These are phyloP conservation scores for Palythoa grandis DNA, from an alignment of 92 coral and sea anemone species.

Conservation along the genomic window DNA sequence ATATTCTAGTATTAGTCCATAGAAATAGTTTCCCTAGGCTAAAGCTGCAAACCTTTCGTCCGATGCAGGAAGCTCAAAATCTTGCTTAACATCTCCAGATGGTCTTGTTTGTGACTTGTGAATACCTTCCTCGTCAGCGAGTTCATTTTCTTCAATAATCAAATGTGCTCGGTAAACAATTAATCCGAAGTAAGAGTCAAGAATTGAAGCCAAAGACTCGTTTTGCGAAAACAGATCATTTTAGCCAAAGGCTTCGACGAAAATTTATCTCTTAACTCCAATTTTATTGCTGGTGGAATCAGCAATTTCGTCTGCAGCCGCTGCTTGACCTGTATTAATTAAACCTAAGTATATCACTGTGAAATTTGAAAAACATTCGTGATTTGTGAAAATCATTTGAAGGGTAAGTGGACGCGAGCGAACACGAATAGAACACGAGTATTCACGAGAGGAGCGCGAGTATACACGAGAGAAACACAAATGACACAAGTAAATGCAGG, in stretches of 20 bases:
- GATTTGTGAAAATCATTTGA: background rate
- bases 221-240: background rate
- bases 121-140: constrained; percentile 9
- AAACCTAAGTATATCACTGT: background rate
- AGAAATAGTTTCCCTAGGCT: background rate
- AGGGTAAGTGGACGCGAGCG: background rate
- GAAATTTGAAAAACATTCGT: background rate
- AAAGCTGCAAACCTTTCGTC: constrained; percentile 19
- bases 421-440: background rate
- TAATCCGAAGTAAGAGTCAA: background rate
- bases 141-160: background rate
- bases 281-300: background rate
- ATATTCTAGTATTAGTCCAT: background rate
- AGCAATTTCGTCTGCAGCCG: background rate
- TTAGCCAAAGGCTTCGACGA: constrained; percentile 24
- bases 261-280: background rate
- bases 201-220: background rate
- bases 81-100: constrained; percentile 23
- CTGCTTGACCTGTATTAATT: background rate
- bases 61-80: constrained; percentile 21
- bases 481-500: no score
- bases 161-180: background rate
- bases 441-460: background rate
- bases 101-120: constrained; percentile 17
- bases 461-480: no score